A percentile compares a stretch with the other conserved stretches of the same genome.
phyloP scores from a whole-genome alignment of 2,113 vertebrate species.

The Triplophysa tibetana region DNA sequence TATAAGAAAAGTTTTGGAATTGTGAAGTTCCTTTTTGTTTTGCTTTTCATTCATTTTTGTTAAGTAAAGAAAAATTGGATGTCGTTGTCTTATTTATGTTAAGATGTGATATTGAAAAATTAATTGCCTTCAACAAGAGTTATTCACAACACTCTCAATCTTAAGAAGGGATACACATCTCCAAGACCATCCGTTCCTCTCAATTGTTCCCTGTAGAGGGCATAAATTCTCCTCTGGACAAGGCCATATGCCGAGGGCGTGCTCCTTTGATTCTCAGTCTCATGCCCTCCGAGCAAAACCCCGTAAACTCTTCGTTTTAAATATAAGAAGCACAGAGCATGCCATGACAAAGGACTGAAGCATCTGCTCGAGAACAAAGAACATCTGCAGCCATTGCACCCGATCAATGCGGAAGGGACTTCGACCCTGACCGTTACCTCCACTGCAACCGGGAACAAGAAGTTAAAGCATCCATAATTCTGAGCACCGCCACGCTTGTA shows the following conservation, averaged over 20 bases:
- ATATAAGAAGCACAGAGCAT: constrained; percentile 48
- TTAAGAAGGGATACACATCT: constrained; percentile 13
- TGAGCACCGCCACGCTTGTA: constrained; percentile 38
- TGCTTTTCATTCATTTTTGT: not conserved
- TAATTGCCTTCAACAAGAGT: not conserved
- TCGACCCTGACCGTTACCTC: constrained; percentile 27
- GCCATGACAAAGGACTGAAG: constrained; percentile 13
- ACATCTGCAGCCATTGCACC: constrained; percentile 62
- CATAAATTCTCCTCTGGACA: constrained; percentile 44
- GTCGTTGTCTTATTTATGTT: not conserved
- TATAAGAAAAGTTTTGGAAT: not conserved
- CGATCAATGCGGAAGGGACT: constrained; percentile 35
- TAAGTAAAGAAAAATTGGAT: not conserved
- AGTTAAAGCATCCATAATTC: constrained; percentile 60
- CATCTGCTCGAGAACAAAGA: constrained; percentile 65
- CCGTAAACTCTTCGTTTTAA: constrained; percentile 43
- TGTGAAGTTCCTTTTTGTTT: not conserved
- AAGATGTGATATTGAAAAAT: not conserved
- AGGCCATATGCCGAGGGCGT: constrained; percentile 47
- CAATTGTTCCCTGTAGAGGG: constrained; percentile 7
- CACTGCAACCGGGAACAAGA: constrained; percentile 36
- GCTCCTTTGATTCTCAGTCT: constrained; percentile 22
- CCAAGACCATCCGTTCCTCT: not conserved
- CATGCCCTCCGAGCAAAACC: constrained; percentile 37
- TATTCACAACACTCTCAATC: not conserved